A percentile compares a stretch with the other conserved stretches of the same genome.
Conservation (phyloP, 2,113 vertebrate species). For the Esox niger region DNA sequence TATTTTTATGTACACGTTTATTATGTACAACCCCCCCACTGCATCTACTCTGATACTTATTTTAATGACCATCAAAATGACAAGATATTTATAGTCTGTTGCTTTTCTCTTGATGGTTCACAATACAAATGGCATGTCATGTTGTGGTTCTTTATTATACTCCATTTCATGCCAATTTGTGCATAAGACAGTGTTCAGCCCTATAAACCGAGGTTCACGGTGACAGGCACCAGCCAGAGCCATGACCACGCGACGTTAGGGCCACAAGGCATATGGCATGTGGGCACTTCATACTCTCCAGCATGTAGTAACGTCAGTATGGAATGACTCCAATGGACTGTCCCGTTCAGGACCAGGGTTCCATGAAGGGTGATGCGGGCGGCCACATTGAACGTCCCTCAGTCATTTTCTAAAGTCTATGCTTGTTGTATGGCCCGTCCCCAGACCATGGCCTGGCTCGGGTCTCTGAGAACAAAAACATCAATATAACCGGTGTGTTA, state of each 20-base stretch:
- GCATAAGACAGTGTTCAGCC: background rate
- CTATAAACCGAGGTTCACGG: slow-evolving; percentile 5
- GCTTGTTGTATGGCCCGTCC: no score
- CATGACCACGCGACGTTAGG: no score
- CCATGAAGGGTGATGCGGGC: no score
- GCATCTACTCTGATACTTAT: slow-evolving; percentile 11
- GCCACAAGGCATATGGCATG: no score
- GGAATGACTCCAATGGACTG: no score
- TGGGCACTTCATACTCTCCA: slow-evolving; percentile 35
- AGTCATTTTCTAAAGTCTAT: background rate
- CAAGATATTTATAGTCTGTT: background rate
- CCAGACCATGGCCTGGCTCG: background rate
- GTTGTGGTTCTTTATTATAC: slow-evolving; percentile 9
- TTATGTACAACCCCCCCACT: slow-evolving; percentile 4
- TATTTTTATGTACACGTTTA: slow-evolving; percentile 16
- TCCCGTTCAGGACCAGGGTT: no score
- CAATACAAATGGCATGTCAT: slow-evolving; percentile 33
- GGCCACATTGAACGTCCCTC: background rate
- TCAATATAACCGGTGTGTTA: background rate
- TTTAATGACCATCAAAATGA: background rate
- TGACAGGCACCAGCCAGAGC: background rate
- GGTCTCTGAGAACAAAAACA: background rate
- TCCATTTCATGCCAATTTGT: background rate
- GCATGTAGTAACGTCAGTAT: background rate
- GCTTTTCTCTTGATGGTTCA: background rate